Base-by-base conservation (phyloP, 2,113 vertebrate species). In the Oncorhynchus keta region DNA sequence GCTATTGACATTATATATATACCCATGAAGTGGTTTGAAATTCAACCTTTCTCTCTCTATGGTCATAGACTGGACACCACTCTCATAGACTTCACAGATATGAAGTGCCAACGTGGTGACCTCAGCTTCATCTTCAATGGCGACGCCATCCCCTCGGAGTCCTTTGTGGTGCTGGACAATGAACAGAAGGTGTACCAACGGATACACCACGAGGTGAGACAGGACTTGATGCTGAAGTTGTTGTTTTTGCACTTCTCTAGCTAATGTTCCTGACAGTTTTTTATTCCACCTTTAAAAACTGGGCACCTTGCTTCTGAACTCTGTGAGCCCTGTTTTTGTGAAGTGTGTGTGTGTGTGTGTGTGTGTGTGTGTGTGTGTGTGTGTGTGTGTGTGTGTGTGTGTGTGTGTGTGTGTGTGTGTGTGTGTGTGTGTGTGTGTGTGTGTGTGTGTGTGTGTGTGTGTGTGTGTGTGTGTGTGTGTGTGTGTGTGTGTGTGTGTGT, bases 71-170 rank as follows among this genome's bases (percentile, higher is more conserved):
- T 99, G 90, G 97, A 99, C 93, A 99, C 98, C 68, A 99, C 98
- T 76, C 95, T 99, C 81, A 99, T 99, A 84, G 97, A 99, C 91
- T 99, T 99, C 91, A 97, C 96, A 0, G 98, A 99, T 90, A 99
- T 99, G 98, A 99, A 99, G 94, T 99, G 98, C 92, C 98, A 99
- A 93, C 96, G 97, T 64, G 98, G 98, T 79, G 97, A 99, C 85
- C 91, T 99, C 66, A 99, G 97, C 91, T 99, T 99, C 94, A 98
- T 99, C 91, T 99, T 99, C 88, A 98, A 95, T 0, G 98, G 98
- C 28, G 97, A 97, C 2, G 97, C 97, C 1, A 71, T 95, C 18
- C 97, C 97, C 83, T 95, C 97, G 0, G 95, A 99, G 93, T 99
- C 98, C 80, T 99, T 99, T 81, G 97, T 99, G 83, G 97, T 99